Evolutionary conservation across 2,888 invertebrate species (phyloP), one percentile per base, ranked within the genome.

Genomic region (Melipona beecheii): DNA sequence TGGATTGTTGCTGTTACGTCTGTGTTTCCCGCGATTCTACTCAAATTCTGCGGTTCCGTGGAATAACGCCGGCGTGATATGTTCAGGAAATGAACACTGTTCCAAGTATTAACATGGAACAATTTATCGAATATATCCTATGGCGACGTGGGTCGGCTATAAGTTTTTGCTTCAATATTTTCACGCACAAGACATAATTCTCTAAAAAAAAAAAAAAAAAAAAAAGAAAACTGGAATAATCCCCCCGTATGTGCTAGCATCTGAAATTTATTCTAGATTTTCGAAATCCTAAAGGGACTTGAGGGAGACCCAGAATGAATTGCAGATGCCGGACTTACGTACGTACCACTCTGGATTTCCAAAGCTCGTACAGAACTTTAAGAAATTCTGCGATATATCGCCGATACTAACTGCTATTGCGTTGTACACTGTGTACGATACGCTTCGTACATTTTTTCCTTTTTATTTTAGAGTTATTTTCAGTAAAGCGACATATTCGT

Each of bases 401-500:
- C 27, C 9, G 11, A 60, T 60, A 2, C 19, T 3, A 60, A 17
- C 9, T 56, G n/a, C 5, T 56, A n/a, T 5, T 56, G 5, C 0
- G 5, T 15, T 5, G 13, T n/a, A 13, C 5, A 56, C 43, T 15
- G 5, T 15, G 2, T 5, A 24, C 15, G n/a, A 56, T 56, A 0
- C 4, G n/a, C 13, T 56, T 56, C 13, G 2, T 43, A 43, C 21
- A n/a, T n/a, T n/a, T 56, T 50, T 50, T 56, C n/a, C n/a, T n/a
- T n/a, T 56, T n/a, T 43, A 43, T 43, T 56, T 4, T 9, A 56
- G 13, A 56, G 2, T 56, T 27, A 27, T 27, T 27, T 1, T 13
- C 0, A n/a, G 4, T n/a, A n/a, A 4, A n/a, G n/a, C 2, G 0
- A 11, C 13, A 56, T 0, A n/a, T 56, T 15, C n/a, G n/a, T n/a